A percentile compares a stretch with the other conserved stretches of the same genome.
Conservation (phyloP, 2,113 vertebrate genomes). For the Burhinus bistriatus region DNA sequence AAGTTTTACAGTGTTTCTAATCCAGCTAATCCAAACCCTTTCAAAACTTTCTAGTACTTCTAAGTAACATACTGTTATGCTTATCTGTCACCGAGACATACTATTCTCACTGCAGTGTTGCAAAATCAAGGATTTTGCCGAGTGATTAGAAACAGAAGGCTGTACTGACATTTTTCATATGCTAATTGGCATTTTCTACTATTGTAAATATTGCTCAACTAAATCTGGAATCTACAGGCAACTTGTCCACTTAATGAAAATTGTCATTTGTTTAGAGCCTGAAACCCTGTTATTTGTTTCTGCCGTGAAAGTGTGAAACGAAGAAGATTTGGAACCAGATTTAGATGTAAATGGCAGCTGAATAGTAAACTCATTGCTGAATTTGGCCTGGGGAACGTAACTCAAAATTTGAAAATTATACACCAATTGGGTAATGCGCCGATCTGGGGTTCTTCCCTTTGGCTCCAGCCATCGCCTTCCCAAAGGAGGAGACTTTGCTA, state of each 20-base stretch:
- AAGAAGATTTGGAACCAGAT: neutral
- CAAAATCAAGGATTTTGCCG: neutral
- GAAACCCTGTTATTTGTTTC: neutral
- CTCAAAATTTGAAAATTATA: neutral
- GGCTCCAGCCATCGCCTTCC: neutral
- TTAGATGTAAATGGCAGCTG: neutral
- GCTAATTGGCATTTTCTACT: neutral
- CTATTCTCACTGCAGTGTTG: neutral
- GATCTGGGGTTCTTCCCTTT: neutral
- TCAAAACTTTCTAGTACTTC: neutral
- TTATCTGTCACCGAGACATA: neutral
- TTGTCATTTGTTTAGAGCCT: neutral
- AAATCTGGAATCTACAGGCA: neutral
- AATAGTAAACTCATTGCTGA: neutral
- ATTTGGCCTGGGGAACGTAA: neutral
- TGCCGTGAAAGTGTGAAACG: neutral
- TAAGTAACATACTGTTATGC: rapidly evolving
- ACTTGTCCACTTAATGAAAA: neutral
- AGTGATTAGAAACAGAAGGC: neutral
- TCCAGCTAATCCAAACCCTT: neutral
- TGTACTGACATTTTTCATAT: neutral
- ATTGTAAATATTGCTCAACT: neutral
- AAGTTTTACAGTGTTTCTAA: neutral
- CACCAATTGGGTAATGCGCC: rapidly evolving
- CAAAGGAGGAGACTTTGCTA: neutral